These are phyloP conservation scores for Sycobia sp. DNA, from an alignment of 1,140 invertebrate species.

Conservation along the genomic window DNA sequence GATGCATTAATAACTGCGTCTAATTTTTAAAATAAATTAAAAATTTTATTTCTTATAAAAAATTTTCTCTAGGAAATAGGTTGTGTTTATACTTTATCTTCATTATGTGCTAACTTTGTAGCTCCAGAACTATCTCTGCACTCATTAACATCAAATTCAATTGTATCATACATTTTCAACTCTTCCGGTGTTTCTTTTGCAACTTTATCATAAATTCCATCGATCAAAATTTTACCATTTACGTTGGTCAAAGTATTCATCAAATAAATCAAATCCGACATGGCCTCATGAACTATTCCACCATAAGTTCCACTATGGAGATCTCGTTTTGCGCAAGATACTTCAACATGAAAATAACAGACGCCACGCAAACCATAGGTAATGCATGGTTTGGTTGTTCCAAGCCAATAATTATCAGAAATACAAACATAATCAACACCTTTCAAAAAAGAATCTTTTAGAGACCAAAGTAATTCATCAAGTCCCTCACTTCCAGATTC, in stretches of 20 bases:
- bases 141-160: conserved; percentile 88
- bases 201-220: conserved; percentile 81
- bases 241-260: conserved; percentile 82
- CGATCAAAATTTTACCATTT: conserved; percentile 82
- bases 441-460: conserved; percentile 80
- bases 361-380: conserved; percentile 96
- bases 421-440: conserved; percentile 95
- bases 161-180: conserved; percentile 77
- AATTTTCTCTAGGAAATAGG: too few relatives aligned
- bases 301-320: conserved; percentile 95
- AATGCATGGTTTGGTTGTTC: conserved; percentile 93
- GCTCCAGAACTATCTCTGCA: conserved; percentile 76
- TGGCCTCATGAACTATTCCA: conserved; percentile 86
- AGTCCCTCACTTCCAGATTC: conserved; percentile 95
- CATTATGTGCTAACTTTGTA: conserved; percentile 73
- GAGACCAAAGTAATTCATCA: conserved; percentile 79
- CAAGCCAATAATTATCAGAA: conserved; percentile 99
- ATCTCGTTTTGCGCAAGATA: conserved; percentile 89
- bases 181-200: conserved; percentile 77
- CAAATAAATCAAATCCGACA: conserved; percentile 86
- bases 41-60: neutral
- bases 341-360: conserved; percentile 89
- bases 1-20: conserved; percentile 80
- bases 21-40: conserved; percentile 39
- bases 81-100: conserved; percentile 77